A percentile compares a stretch with the other conserved stretches of the same genome.
Evolutionary conservation across 1,140 invertebrate genomes (phyloP).

Genomic region (Myzus persicae): DNA sequence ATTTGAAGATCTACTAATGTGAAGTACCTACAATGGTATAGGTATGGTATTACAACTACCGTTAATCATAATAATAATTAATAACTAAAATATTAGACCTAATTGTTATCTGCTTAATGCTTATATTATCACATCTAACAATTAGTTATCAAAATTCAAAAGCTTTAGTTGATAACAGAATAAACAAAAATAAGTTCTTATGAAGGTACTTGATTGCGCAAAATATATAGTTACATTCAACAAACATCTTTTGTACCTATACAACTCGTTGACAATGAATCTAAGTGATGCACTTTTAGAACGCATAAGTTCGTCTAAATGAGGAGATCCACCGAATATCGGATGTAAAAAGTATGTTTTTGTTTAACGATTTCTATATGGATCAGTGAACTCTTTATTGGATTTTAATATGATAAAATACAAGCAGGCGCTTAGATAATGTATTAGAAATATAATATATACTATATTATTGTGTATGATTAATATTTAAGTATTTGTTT

Average conservation of each 20-base stretch:
- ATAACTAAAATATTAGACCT: background rate
- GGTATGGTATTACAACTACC: background rate
- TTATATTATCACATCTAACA: background rate
- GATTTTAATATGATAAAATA: background rate
- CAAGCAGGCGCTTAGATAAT: no score
- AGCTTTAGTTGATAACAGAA: background rate
- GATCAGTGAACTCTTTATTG: background rate
- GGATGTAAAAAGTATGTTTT: background rate
- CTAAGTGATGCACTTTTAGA: background rate
- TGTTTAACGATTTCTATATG: background rate
- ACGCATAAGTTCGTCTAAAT: background rate
- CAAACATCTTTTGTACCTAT: no score
- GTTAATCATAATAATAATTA: background rate
- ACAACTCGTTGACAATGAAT: no score
- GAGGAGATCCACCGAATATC: background rate
- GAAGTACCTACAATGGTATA: slow-evolving; percentile 8
- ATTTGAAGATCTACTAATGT: background rate
- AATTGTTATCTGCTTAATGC: background rate
- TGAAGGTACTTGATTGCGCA: background rate
- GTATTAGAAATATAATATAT: no score
- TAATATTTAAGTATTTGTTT: no score
- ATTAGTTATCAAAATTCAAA: background rate
- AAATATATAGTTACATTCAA: no score
- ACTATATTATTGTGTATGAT: no score
- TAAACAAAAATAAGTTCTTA: background rate